Conservation (phyloP, 2,888 invertebrate genomes). For the Latheticus oryzae region DNA sequence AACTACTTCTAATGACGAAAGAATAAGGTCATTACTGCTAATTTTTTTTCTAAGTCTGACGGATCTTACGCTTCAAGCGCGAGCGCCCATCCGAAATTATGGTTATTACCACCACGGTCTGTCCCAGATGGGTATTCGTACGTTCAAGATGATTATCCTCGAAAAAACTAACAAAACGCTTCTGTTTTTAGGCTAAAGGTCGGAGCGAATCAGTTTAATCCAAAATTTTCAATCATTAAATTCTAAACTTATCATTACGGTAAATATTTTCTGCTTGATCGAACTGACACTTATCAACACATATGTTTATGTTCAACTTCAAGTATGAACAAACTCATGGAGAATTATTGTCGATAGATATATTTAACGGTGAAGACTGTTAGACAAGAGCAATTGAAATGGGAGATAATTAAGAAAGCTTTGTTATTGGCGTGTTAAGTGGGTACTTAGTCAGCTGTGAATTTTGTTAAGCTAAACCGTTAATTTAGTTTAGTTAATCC, state of each 20-base stretch:
- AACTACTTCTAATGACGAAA: not conserved
- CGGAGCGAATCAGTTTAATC: too few relatives aligned
- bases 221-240: too few relatives aligned
- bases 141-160: slow-evolving; percentile 9
- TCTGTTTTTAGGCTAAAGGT: too few relatives aligned
- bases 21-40: slow-evolving; percentile 8
- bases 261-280: too few relatives aligned
- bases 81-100: slow-evolving; percentile 24
- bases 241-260: too few relatives aligned
- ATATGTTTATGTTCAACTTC: too few relatives aligned
- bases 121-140: slow-evolving; percentile 17
- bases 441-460: slow-evolving; percentile 14
- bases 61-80: slow-evolving; percentile 5
- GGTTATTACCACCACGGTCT: slow-evolving; percentile 5
- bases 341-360: too few relatives aligned
- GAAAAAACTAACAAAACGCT: slow-evolving; percentile 6
- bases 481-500: slow-evolving; percentile 17
- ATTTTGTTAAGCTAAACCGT: slow-evolving; percentile 10
- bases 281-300: too few relatives aligned
- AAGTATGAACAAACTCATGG: too few relatives aligned
- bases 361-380: not conserved
- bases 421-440: slow-evolving; percentile 6
- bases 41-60: slow-evolving; percentile 5
- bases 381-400: not conserved
- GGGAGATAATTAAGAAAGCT: not conserved